These are phyloP conservation scores for Bellardia pandia DNA, from an alignment of 2,888 invertebrate genomes.

Conservation along the genomic window DNA sequence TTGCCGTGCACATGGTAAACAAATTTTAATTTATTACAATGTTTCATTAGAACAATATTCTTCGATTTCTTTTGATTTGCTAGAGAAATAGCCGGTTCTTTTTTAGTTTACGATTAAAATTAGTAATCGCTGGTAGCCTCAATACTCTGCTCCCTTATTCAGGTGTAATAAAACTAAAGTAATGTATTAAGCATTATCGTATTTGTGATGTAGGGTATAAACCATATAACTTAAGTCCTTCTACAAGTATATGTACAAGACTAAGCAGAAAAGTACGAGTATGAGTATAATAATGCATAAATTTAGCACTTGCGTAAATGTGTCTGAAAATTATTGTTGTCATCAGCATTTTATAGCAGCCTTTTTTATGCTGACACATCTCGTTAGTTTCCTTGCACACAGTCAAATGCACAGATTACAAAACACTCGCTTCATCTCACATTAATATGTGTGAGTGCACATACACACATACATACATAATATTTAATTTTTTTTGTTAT, in stretches of 20 bases:
- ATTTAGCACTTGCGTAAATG: constrained; percentile 62
- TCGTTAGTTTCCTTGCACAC: constrained; percentile 51
- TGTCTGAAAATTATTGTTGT: constrained; percentile 67
- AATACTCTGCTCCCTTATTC: too few relatives aligned
- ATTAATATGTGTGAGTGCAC: neutral
- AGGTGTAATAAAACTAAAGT: too few relatives aligned
- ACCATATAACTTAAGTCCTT: neutral
- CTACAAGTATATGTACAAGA: neutral
- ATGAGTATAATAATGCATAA: constrained; percentile 50
- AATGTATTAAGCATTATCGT: too few relatives aligned
- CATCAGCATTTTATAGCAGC: constrained; percentile 60
- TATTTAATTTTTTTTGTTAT: constrained; percentile 6
- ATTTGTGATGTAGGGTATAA: neutral
- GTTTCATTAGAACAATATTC: too few relatives aligned
- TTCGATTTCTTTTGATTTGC: too few relatives aligned
- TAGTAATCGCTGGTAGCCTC: too few relatives aligned
- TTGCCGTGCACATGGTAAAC: too few relatives aligned
- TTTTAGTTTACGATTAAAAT: too few relatives aligned
- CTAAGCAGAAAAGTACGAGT: neutral
- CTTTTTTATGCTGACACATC: constrained; percentile 65
- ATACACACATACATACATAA: constrained; percentile 4
- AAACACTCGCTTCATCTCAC: neutral
- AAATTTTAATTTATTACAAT: too few relatives aligned
- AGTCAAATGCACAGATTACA: constrained; percentile 9
- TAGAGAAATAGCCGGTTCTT: too few relatives aligned